Base-by-base conservation (phyloP, 2,797 vertebrate species). In the Falco rusticolus region DNA sequence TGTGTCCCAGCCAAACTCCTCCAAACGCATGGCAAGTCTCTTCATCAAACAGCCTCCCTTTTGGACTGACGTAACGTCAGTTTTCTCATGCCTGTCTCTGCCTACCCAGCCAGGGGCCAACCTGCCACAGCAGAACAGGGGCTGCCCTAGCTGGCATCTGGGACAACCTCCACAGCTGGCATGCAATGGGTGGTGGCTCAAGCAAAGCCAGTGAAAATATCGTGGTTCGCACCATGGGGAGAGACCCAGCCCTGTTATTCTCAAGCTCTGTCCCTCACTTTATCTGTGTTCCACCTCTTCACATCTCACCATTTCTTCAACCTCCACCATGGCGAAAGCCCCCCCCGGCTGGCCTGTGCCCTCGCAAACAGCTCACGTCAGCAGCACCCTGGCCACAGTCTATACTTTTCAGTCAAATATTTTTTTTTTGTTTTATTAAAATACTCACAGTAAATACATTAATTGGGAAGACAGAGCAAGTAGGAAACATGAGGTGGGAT, bases 361-460 rank as follows among this genome's bases (percentile, higher is more conserved):
- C 66, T 91, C 13, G 1, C 45, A 70, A 41, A 87, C 50, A 63
- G 39, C 34, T 82, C 57, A 22, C 11, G 2, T 34, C 88, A 90
- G 69, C 41, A 71, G 71, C 76, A 69, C 37, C 25, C 22, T 53
- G 45, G 53, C 75, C 80, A 39, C 72, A 59, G 39, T 41, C 57
- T 92, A 6, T 76, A n/a, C 68, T 82, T 89, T 84, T 57, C 33
- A 34, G 77, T 84, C 53, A 68, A 29, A 24, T 56, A 20, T 47
- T 43, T 51, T 74, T 41, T 74, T 37, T 9, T 87, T 83, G 64
- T 84, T 93, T 87, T 78, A 86, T 88, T 91, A 81, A 95, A 95
- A 66, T 74, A 15, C 59, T 90, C n/a, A 82, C 24, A 45, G 51
- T 45, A 93, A 95, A 96, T 81, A 69, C 41, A 74, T 84, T 87